A percentile compares a stretch with the other conserved stretches of the same genome.
Evolutionary conservation across 1,140 invertebrate genomes (phyloP).

Genomic region (Aleiodes sp.): DNA sequence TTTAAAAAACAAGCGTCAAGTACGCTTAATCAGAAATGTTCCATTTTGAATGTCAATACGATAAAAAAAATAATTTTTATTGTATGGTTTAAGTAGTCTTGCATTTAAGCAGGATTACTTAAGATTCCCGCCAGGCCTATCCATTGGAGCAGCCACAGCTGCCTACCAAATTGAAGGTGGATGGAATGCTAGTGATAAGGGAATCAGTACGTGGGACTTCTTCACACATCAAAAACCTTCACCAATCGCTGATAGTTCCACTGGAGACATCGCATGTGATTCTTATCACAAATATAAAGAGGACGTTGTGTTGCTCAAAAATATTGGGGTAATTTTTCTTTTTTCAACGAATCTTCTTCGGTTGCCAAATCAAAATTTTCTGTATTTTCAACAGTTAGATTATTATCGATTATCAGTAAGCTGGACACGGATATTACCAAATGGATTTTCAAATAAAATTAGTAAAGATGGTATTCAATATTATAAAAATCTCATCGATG

Average conservation of each 20-base stretch:
- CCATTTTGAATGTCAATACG: too few relatives aligned
- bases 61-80: too few relatives aligned
- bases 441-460: conserved; percentile 61
- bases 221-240: conserved; percentile 61
- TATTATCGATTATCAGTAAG: conserved; percentile 72
- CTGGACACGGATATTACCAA: conserved; percentile 70
- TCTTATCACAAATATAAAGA: conserved; percentile 70
- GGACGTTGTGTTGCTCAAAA: conserved; percentile 66
- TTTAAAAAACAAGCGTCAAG: too few relatives aligned
- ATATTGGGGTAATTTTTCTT: conserved; percentile 60
- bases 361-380: conserved; percentile 7
- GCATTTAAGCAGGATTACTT: too few relatives aligned
- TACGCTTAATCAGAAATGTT: too few relatives aligned
- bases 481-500: conserved; percentile 65
- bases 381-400: conserved; percentile 33
- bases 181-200: conserved; percentile 57
- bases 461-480: conserved; percentile 60
- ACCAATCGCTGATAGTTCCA: conserved; percentile 62
- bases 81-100: too few relatives aligned
- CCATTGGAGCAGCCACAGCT: conserved; percentile 53
- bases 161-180: conserved; percentile 61
- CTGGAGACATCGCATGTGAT: conserved; percentile 69
- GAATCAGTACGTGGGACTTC: conserved; percentile 71
- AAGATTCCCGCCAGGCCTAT: conserved; percentile 47
- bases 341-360: background rate